A percentile compares a stretch with the other conserved stretches of the same genome.
Evolutionary conservation across 2,113 vertebrate species (phyloP).

Genomic region (Scolopax mira): DNA sequence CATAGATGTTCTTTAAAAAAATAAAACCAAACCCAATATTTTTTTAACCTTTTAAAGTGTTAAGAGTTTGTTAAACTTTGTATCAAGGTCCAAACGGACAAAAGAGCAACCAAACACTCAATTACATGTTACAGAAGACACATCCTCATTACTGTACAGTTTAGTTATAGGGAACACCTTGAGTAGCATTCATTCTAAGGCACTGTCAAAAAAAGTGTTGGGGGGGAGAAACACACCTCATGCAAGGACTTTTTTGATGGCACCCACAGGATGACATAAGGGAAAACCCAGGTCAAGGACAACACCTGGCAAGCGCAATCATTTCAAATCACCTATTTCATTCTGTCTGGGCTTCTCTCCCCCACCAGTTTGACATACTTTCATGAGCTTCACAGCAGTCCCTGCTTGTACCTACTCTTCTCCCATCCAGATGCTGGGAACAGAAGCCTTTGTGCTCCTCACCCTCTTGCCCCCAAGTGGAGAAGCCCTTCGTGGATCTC

Average conservation of each 20-base stretch:
- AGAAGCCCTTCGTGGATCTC: not conserved
- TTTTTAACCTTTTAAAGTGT: not conserved
- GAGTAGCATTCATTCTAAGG: not conserved
- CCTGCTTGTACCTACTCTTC: not conserved
- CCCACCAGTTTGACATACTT: rapidly evolving
- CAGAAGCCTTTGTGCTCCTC: slow-evolving; percentile 7
- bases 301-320: not conserved
- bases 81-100: not conserved
- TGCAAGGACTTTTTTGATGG: not conserved
- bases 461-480: not conserved
- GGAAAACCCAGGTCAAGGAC: not conserved
- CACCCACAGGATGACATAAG: not conserved
- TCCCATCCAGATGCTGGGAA: not conserved
- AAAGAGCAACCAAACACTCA: not conserved
- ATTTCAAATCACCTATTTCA: not conserved
- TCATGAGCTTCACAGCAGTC: not conserved
- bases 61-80: not conserved
- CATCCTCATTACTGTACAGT: not conserved
- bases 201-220: not conserved
- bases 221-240: not conserved
- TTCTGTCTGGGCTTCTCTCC: not conserved
- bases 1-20: not conserved
- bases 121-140: not conserved
- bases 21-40: not conserved
- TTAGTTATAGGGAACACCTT: not conserved